These are phyloP conservation scores for Drosophila quinaria DNA, from an alignment of 2,888 invertebrate species.

Conservation along the genomic window DNA sequence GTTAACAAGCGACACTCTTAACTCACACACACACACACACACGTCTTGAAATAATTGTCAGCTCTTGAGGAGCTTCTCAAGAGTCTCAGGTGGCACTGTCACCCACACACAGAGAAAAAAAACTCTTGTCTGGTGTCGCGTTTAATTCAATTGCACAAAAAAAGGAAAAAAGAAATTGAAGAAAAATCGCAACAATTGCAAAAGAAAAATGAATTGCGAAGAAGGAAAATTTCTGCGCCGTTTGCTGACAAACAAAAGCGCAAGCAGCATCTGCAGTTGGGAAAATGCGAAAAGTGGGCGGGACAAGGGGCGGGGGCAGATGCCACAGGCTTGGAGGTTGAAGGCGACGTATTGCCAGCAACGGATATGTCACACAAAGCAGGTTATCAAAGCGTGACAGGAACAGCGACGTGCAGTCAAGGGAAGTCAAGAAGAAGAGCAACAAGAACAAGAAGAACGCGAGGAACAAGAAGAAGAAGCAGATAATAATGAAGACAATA, in stretches of 20 bases:
- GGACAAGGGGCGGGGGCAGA: not conserved
- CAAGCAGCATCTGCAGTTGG: constrained; percentile 47
- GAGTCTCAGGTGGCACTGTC: constrained; percentile 59
- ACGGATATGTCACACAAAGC: constrained; percentile 76
- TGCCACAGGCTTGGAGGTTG: not conserved
- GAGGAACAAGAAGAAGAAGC: constrained; percentile 1
- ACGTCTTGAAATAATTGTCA: constrained; percentile 47
- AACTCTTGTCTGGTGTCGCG: constrained; percentile 65
- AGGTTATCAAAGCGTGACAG: constrained; percentile 81
- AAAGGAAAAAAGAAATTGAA: not conserved
- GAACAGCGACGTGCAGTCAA: constrained; percentile 51
- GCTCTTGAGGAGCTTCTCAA: constrained; percentile 44
- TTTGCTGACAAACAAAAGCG: constrained; percentile 65
- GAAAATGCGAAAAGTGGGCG: constrained; percentile 10
- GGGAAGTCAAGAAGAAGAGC: constrained; percentile 30
- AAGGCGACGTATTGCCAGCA: constrained; percentile 42
- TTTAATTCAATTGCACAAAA: constrained; percentile 77
- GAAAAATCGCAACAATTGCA: constrained; percentile 65
- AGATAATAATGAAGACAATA: constrained; percentile 12
- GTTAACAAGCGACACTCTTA: constrained; percentile 62
- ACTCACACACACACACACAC: constrained; percentile 18
- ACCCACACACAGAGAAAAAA: constrained; percentile 15
- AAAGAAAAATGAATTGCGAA: constrained; percentile 38
- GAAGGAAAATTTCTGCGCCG: constrained; percentile 42
- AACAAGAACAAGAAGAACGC: not conserved